Evolutionary conservation across 1,140 invertebrate species (phyloP).

Genomic region (Anagrus nilaparvatae): DNA sequence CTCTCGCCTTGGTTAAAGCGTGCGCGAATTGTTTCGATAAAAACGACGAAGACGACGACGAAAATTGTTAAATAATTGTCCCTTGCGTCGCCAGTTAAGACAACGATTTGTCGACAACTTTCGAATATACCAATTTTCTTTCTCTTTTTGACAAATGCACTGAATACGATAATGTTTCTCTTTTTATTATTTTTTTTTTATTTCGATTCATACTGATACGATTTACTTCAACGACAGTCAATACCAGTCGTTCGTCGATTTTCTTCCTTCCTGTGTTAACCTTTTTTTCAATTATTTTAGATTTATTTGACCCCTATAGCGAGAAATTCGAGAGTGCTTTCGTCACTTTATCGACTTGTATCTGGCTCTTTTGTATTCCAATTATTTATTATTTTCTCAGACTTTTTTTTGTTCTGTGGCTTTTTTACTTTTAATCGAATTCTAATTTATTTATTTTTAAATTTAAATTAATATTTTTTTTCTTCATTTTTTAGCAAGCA

Average conservation of each 20-base stretch:
- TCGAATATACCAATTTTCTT: too few species aligned
- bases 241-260: conserved; percentile 14
- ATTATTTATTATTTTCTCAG: conserved; percentile 10
- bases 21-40: conserved; percentile 19
- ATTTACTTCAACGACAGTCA: conserved; percentile 13
- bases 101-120: too few species aligned
- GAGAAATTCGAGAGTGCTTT: too few species aligned
- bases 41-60: conserved; percentile 22
- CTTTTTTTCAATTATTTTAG: conserved; percentile 15
- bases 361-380: conserved; percentile 26
- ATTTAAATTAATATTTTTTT: too few species aligned
- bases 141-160: too few species aligned
- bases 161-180: background rate
- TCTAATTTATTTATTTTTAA: background rate
- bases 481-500: conserved; percentile 12
- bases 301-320: conserved; percentile 12
- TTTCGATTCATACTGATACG: background rate
- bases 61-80: conserved; percentile 39
- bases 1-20: conserved; percentile 27
- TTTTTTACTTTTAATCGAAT: background rate
- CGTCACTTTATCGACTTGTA: conserved; percentile 19
- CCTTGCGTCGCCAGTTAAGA: conserved; percentile 34
- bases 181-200: background rate
- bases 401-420: too few species aligned
- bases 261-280: conserved; percentile 6